Conservation (phyloP, 2,797 vertebrate genomes). For the Macroramphosus scolopax region DNA sequence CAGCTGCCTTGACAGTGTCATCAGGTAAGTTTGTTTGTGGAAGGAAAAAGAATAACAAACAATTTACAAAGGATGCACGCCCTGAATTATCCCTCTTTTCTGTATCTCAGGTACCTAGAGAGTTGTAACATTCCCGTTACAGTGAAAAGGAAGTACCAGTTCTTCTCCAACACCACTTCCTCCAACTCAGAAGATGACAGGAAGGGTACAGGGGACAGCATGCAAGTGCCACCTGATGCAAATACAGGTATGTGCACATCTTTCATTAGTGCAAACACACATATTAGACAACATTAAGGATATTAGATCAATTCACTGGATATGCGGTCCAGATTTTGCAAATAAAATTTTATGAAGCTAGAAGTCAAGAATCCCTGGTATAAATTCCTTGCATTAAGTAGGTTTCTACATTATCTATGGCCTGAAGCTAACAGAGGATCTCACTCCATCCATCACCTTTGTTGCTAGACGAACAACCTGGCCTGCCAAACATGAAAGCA, state of each 20-base stretch:
- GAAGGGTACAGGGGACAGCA: conserved; percentile 66
- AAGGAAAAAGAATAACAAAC: too few relatives aligned
- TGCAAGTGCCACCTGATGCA: conserved; percentile 74
- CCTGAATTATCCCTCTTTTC: not conserved
- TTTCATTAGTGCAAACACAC: conserved; percentile 3
- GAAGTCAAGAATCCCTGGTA: too few relatives aligned
- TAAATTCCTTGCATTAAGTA: too few relatives aligned
- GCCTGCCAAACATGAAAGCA: conserved; percentile 69
- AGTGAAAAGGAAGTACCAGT: conserved; percentile 88
- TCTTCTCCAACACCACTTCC: conserved; percentile 77
- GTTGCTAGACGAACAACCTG: conserved; percentile 64
- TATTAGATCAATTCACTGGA: too few relatives aligned
- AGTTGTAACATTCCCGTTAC: conserved; percentile 87
- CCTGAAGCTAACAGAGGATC: conserved; percentile 14
- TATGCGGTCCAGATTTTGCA: too few relatives aligned
- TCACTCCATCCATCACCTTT: conserved; percentile 47
- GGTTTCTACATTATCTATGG: too few relatives aligned
- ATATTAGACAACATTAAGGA: too few relatives aligned
- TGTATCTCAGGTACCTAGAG: conserved; percentile 86
- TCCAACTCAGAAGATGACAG: conserved; percentile 80
- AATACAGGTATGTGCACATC: conserved; percentile 47
- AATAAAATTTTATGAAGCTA: too few relatives aligned
- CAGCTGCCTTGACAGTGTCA: conserved; percentile 92
- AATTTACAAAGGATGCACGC: not conserved
- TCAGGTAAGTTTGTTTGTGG: conserved; percentile 74